Conservation (phyloP, 2,888 invertebrate genomes). For the Heteromyza rotundicornis region DNA sequence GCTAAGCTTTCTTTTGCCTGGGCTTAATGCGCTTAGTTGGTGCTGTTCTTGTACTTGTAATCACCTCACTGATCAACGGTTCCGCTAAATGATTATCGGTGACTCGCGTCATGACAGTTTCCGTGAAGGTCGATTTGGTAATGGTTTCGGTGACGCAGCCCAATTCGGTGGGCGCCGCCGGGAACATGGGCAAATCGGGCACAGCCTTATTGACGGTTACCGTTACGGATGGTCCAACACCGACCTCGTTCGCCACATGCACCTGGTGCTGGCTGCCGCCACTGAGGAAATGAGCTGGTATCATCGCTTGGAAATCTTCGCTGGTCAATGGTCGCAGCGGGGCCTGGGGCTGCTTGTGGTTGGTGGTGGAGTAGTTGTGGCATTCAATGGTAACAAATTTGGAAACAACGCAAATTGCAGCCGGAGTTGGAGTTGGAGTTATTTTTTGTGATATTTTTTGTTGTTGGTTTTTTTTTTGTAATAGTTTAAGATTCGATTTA, state of each 20-base stretch:
- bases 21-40: conserved; percentile 25
- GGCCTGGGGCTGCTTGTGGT: conserved; percentile 48
- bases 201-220: conserved; percentile 82
- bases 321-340: conserved; percentile 84
- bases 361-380: conserved; percentile 14
- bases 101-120: conserved; percentile 92
- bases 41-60: conserved; percentile 52
- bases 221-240: conserved; percentile 68
- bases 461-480: conserved; percentile 30
- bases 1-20: too few species aligned
- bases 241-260: conserved; percentile 59
- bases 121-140: conserved; percentile 94
- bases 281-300: conserved; percentile 89
- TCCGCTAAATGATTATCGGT: conserved; percentile 89
- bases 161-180: conserved; percentile 82
- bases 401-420: too few species aligned
- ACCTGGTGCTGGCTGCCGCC: conserved; percentile 75
- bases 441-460: conserved; percentile 20
- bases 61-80: conserved; percentile 89
- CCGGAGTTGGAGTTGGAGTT: neutral
- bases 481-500: conserved; percentile 37
- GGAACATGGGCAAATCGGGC: conserved; percentile 75
- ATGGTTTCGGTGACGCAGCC: conserved; percentile 93
- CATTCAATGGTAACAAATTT: conserved; percentile 19
- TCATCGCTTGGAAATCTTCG: conserved; percentile 95